phyloP scores from a whole-genome alignment of 2,888 invertebrate genomes.

The Drosophila aldrichi region DNA sequence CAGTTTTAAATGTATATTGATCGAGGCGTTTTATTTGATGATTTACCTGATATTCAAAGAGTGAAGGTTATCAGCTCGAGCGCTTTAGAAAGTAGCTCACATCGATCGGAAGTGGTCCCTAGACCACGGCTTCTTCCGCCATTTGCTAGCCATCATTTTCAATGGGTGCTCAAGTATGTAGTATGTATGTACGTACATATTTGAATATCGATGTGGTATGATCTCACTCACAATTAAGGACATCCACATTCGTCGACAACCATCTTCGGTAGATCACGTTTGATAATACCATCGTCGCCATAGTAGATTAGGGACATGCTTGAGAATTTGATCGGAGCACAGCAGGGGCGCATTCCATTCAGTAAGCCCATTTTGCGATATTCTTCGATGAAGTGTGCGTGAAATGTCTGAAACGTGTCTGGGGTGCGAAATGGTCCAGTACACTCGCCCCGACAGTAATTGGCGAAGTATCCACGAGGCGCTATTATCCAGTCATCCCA shows the following conservation, averaged over 20 bases:
- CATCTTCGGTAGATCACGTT: constrained; percentile 97
- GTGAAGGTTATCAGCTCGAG: too few species aligned
- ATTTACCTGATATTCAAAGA: too few species aligned
- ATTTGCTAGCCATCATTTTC: background rate
- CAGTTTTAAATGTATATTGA: too few species aligned
- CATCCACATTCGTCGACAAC: constrained; percentile 98
- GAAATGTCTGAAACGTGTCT: constrained; percentile 93
- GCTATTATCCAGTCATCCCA: constrained; percentile 98
- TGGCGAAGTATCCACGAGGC: constrained; percentile 95
- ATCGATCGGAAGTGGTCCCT: too few species aligned
- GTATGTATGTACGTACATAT: too few species aligned
- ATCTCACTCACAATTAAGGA: constrained; percentile 87
- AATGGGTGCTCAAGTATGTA: background rate
- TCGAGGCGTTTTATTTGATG: too few species aligned
- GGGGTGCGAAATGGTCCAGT: constrained; percentile 91
- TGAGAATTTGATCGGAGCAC: constrained; percentile 96
- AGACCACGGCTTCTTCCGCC: background rate
- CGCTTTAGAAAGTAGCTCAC: too few species aligned
- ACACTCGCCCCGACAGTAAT: constrained; percentile 97
- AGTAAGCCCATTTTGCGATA: constrained; percentile 91
- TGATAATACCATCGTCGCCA: constrained; percentile 94
- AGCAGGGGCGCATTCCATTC: constrained; percentile 94
- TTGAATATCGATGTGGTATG: background rate
- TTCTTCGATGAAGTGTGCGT: constrained; percentile 96
- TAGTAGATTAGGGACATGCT: constrained; percentile 97